Base-by-base conservation (phyloP, 2,113 vertebrate genomes). In the Mastomys natalensis region DNA sequence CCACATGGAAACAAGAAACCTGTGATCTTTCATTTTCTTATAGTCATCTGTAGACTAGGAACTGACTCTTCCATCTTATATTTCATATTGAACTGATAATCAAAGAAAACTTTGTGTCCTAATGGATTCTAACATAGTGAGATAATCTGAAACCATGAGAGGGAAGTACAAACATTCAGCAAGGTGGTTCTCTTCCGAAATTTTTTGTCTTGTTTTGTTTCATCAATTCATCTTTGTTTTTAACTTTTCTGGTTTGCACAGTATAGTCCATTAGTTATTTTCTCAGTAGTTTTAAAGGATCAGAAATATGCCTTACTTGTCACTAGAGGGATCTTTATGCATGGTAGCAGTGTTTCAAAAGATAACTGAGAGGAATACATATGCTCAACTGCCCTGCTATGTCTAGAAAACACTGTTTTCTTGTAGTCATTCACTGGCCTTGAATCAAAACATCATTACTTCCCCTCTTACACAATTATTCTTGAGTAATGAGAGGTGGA, bases 61-160 rank as follows among this genome's bases (percentile, higher is more conserved):
- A 85, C 17, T 58, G 68, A n/a, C 58, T 88, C 43, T 29, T 66
- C 64, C 91, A 55, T 55, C 66, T 97, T 78, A 89, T 92, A 78
- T 90, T 95, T 94, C 84, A 86, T 82, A 89, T 74, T 93, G 95
- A 95, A 76, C 19, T 48, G 88, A 95, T 37, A 97, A 96, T 97
- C 88, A 93, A 96, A 51, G 89, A 66, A 92, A 92, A 93, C 51
- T 10, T 45, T 95, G 93, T 91, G 19, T 89, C 90, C 60, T 37
- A 48, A 62, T 51, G 43, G 91, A 95, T 95, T 96, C 96, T 94
- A 97, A 96, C 86, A 91, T 92, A 95, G 89, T 86, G 95, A 93
- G 91, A 51, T 73, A 80, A 45, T 85, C 51, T 86, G 45, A 85
- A 95, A 87, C 66, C 90, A 93, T 40, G 68, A 48, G 89, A 90